These are phyloP conservation scores for Ursus arctos DNA, from an alignment of 2,113 vertebrate species.

Conservation along the genomic window DNA sequence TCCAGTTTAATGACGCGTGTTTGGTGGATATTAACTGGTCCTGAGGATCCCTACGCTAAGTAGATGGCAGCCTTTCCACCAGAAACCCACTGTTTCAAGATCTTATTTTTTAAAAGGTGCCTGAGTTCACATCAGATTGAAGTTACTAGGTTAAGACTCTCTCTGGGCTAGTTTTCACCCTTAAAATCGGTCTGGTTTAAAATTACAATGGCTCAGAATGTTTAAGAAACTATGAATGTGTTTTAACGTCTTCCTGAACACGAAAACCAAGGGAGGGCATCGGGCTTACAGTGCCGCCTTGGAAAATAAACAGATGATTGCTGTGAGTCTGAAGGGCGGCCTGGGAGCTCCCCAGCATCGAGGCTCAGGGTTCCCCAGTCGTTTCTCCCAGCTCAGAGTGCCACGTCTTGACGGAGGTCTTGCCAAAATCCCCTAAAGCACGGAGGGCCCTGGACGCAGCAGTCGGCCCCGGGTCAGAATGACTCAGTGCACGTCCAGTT, in stretches of 20 bases:
- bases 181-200: constrained; percentile 65
- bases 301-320: constrained; percentile 20
- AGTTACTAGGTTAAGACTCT: constrained; percentile 36
- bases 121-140: constrained; percentile 63
- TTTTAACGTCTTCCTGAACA: constrained; percentile 48
- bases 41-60: constrained; percentile 51
- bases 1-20: constrained; percentile 79
- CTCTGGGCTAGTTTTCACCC: constrained; percentile 15
- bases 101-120: constrained; percentile 35
- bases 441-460: neutral
- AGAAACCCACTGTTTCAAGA: constrained; percentile 69
- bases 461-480: neutral
- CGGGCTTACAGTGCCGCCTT: neutral
- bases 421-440: neutral
- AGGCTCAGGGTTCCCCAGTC: neutral
- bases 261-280: constrained; percentile 2
- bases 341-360: neutral
- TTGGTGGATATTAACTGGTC: constrained; percentile 77
- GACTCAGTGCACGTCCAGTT: constrained; percentile 30
- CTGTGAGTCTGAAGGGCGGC: neutral
- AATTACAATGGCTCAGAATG: constrained; percentile 54
- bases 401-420: constrained; percentile 24
- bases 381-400: neutral
- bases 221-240: constrained; percentile 57
- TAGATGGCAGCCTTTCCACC: constrained; percentile 52